Evolutionary conservation across 92 coral and sea anemone species (phyloP), one percentile per base, ranked within the genome.

Genomic region (Paramuricea clavata): DNA sequence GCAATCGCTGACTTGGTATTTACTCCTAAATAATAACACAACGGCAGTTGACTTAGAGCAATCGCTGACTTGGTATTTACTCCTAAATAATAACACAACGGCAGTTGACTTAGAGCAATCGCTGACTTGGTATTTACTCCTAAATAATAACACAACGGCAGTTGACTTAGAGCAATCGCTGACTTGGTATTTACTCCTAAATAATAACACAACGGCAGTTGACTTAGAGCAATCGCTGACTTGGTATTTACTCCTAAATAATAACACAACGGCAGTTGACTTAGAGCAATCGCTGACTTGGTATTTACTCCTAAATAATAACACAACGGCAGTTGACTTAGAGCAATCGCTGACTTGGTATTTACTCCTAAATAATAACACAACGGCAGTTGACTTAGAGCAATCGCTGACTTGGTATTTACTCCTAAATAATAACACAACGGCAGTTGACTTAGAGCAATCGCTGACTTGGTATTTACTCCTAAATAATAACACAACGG

Each of bases 81-180:
- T 21, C 62, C 62, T 54, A 54, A 54, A 54, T 54, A 23, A 21
- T 3, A 47, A 2, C 2, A 17, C 13, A 8, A 47, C 7, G 54
- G 13, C 10, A 52, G 26, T 17, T 78, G 83, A 74, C 52, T 52
- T 60, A 76, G 26, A 30, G 72, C 72, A 65, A 65, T 65, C 8
- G 72, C 72, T 17, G 62, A 54, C 62, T 54, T 54, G 19, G 3
- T 54, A 5, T 5, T 54, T 2, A 54, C 23, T 21, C 62, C 62
- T 54, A 54, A 54, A 54, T 54, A 23, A 21, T 3, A 47, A 2
- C 2, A 17, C 13, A 8, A 47, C 7, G 54, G 13, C 19, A 15
- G 13, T 47, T 47, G 10, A 2, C 2, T 47, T 10, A 47, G n/a
- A n/a, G n/a, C n/a, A n/a, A n/a, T n/a, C n/a, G n/a, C n/a, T n/a